A percentile compares a stretch with the other conserved stretches of the same genome.
Conservation (phyloP, 2,797 vertebrate species). For the Austrolebias charrua region DNA sequence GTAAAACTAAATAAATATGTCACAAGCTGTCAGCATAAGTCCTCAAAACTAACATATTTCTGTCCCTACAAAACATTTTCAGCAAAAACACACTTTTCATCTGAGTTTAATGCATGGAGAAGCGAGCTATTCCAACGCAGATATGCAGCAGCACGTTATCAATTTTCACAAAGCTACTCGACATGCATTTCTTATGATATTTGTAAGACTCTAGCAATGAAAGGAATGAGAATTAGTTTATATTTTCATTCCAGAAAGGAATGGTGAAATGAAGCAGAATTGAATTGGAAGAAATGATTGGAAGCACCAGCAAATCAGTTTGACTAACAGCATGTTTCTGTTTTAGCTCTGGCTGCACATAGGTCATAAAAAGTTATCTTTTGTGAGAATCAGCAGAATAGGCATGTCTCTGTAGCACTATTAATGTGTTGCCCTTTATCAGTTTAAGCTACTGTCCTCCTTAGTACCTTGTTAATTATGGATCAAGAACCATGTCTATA, state of each 20-base stretch:
- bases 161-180: constrained; percentile 41
- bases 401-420: constrained; percentile 4
- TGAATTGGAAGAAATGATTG: constrained; percentile 10
- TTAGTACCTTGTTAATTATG: too few relatives aligned
- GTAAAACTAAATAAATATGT: constrained; percentile 48
- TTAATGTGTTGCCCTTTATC: background rate
- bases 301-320: constrained; percentile 18
- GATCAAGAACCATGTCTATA: too few relatives aligned
- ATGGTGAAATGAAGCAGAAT: constrained; percentile 22
- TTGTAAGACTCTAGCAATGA: constrained; percentile 23
- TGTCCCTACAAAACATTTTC: constrained; percentile 30
- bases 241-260: constrained; percentile 32
- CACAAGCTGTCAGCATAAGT: constrained; percentile 34
- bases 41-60: constrained; percentile 37
- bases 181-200: constrained; percentile 37
- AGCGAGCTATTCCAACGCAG: constrained; percentile 25
- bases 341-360: background rate
- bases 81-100: constrained; percentile 24
- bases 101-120: constrained; percentile 34
- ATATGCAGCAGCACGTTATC: constrained; percentile 46
- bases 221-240: constrained; percentile 27
- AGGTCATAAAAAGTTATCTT: constrained; percentile 14
- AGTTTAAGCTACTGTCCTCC: background rate
- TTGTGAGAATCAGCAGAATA: constrained; percentile 7
- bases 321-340: constrained; percentile 19